phyloP scores from a whole-genome alignment of 2,113 vertebrate species.

The Xiphophorus maculatus region DNA sequence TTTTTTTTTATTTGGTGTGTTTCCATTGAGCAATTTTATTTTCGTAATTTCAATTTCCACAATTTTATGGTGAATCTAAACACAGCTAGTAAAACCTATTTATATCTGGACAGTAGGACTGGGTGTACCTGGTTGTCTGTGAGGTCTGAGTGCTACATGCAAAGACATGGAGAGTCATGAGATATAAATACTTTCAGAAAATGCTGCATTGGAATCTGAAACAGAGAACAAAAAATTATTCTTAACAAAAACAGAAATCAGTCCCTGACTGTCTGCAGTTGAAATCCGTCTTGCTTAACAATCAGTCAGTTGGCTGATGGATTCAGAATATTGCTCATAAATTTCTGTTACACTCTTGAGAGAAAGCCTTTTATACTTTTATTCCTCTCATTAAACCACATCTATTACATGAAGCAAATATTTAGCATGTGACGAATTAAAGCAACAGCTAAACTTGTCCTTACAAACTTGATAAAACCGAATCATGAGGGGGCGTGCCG shows the following conservation, averaged over 20 bases:
- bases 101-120: too few relatives aligned
- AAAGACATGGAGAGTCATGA: too few relatives aligned
- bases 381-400: background rate
- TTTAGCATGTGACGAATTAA: background rate
- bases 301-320: background rate
- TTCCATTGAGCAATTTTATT: too few relatives aligned
- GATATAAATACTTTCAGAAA: background rate
- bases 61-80: too few relatives aligned
- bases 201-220: background rate
- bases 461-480: background rate
- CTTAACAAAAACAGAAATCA: background rate
- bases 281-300: background rate
- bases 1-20: too few relatives aligned
- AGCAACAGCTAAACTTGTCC: background rate
- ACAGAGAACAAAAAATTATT: background rate
- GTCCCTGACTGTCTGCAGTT: background rate
- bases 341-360: background rate
- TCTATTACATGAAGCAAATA: background rate
- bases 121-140: too few relatives aligned
- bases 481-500: background rate
- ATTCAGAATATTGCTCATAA: background rate
- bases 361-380: background rate
- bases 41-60: too few relatives aligned
- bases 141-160: too few relatives aligned
- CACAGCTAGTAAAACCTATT: too few relatives aligned